A percentile compares a stretch with the other conserved stretches of the same genome.
phyloP scores from a whole-genome alignment of 2,113 vertebrate genomes.

The Microcebus lehilahytsara region DNA sequence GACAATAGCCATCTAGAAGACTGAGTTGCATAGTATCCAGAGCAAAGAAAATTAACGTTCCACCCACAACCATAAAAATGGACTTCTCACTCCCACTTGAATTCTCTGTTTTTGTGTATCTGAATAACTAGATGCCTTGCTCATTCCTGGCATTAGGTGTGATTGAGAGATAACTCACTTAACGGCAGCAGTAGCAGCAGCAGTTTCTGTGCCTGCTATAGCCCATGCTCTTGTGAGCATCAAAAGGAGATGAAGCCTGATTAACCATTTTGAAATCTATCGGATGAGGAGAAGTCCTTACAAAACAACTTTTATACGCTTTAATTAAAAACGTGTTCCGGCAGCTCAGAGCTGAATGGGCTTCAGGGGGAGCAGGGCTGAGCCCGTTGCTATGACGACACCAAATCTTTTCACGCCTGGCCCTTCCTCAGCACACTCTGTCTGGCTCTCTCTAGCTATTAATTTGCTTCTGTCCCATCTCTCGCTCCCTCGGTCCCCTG shows the following conservation, averaged over 20 bases:
- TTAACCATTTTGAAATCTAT: slow-evolving; percentile 83
- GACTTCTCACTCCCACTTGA: neutral
- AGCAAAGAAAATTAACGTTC: slow-evolving; percentile 32
- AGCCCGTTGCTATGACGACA: slow-evolving; percentile 90
- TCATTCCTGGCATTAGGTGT: slow-evolving; percentile 45
- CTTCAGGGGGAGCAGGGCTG: slow-evolving; percentile 85
- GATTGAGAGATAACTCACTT: slow-evolving; percentile 77
- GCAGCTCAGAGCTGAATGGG: slow-evolving; percentile 85
- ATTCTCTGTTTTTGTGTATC: slow-evolving; percentile 46
- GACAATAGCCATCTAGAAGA: neutral
- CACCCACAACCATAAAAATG: neutral
- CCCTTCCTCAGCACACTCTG: slow-evolving; percentile 78
- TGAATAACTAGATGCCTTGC: slow-evolving; percentile 37
- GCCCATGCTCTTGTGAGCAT: slow-evolving; percentile 82
- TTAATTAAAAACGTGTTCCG: slow-evolving; percentile 84
- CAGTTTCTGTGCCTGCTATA: slow-evolving; percentile 51
- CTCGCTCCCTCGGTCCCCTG: slow-evolving; percentile 46
- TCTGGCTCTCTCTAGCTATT: slow-evolving; percentile 69
- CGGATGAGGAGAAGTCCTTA: slow-evolving; percentile 80
- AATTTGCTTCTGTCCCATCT: slow-evolving; percentile 68
- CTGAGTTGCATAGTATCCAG: neutral
- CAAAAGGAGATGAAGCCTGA: slow-evolving; percentile 83
- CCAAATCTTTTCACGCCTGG: slow-evolving; percentile 86
- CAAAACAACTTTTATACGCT: slow-evolving; percentile 84
- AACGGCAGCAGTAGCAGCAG: slow-evolving; percentile 1